Percentiles rank a stretch among this genome's conserved stretches.
These are phyloP conservation scores for Bovichtus variegatus DNA, from an alignment of 2,797 vertebrate genomes.

Conservation along the genomic window DNA sequence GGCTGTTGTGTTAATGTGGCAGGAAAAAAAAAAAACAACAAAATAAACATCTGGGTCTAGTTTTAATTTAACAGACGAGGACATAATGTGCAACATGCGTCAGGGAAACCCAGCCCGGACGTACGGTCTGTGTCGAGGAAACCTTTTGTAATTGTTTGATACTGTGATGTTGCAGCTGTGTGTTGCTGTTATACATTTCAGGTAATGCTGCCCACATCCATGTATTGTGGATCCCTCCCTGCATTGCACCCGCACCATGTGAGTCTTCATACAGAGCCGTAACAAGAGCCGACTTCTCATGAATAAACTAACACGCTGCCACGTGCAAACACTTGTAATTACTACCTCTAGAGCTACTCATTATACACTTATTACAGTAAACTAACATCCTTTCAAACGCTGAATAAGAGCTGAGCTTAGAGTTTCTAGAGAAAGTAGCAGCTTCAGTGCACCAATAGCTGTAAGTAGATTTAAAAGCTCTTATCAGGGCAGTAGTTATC, in stretches of 20 bases:
- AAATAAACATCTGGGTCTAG: not conserved
- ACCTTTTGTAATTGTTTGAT: slow-evolving; percentile 62
- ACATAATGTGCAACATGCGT: slow-evolving; percentile 2
- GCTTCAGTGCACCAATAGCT: slow-evolving; percentile 32
- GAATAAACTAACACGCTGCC: slow-evolving; percentile 46
- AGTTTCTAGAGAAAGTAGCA: slow-evolving; percentile 44
- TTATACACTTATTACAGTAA: slow-evolving; percentile 45
- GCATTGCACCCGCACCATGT: slow-evolving; percentile 25
- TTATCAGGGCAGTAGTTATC: slow-evolving; percentile 29
- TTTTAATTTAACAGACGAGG: slow-evolving; percentile 11
- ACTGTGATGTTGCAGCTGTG: slow-evolving; percentile 58
- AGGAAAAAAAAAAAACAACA: not conserved
- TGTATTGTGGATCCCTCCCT: slow-evolving; percentile 31
- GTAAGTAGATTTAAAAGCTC: slow-evolving; percentile 44
- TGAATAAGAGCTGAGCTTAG: slow-evolving; percentile 43
- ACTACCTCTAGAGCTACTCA: slow-evolving; percentile 81
- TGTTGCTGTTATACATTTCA: slow-evolving; percentile 48
- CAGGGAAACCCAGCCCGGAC: slow-evolving; percentile 31
- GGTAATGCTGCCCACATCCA: slow-evolving; percentile 24
- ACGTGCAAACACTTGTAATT: slow-evolving; percentile 76
- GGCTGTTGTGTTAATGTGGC: not conserved
- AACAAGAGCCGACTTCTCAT: slow-evolving; percentile 59
- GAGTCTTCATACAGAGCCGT: slow-evolving; percentile 64
- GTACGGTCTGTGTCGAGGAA: slow-evolving; percentile 36
- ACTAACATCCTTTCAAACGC: slow-evolving; percentile 40